Conservation (phyloP, 2,888 invertebrate genomes). For the Calephelis perditalis region DNA sequence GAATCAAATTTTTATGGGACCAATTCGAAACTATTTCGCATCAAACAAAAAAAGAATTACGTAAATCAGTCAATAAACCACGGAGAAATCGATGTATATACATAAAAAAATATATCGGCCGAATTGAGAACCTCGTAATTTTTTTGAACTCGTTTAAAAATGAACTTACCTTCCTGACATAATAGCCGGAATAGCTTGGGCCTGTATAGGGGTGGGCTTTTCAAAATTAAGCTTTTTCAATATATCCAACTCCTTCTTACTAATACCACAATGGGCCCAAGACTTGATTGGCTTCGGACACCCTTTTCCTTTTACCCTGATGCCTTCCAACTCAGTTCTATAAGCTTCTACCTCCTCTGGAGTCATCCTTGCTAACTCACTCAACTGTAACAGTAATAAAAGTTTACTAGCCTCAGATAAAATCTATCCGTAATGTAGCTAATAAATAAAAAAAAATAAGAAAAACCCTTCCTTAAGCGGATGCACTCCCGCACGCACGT, state of each 20-base stretch:
- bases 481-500: too few relatives aligned
- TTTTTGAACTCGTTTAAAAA: not conserved
- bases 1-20: too few relatives aligned
- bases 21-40: too few relatives aligned
- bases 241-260: slow-evolving; percentile 95
- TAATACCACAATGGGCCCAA: slow-evolving; percentile 99
- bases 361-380: slow-evolving; percentile 95
- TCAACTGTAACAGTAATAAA: slow-evolving; percentile 81
- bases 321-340: slow-evolving; percentile 94
- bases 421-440: too few relatives aligned
- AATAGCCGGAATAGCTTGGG: slow-evolving; percentile 97
- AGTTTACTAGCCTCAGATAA: not conserved
- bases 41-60: too few relatives aligned
- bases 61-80: too few relatives aligned
- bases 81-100: too few relatives aligned
- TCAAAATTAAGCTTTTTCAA: slow-evolving; percentile 94
- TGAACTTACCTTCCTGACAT: slow-evolving; percentile 89
- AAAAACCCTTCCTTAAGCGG: too few relatives aligned
- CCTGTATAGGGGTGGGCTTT: slow-evolving; percentile 99
- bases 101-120: too few relatives aligned
- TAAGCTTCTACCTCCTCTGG: slow-evolving; percentile 90
- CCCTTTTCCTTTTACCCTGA: slow-evolving; percentile 96
- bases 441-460: too few relatives aligned
- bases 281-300: slow-evolving; percentile 96
- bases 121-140: too few relatives aligned